phyloP scores from a whole-genome alignment of 2,797 vertebrate species.

The Emys orbicularis region DNA sequence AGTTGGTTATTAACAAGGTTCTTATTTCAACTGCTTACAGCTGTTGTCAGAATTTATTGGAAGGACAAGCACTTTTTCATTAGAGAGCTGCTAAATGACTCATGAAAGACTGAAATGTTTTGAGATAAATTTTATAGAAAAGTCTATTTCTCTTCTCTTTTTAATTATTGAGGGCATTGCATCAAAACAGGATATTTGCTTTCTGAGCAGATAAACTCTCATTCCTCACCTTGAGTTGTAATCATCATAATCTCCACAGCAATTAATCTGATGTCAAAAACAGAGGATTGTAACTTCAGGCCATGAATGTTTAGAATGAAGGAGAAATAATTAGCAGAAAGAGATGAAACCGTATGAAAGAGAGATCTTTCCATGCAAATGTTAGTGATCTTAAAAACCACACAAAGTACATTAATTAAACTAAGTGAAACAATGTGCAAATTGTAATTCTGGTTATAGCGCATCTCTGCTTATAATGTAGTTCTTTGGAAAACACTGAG shows the following conservation, averaged over 20 bases:
- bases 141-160: background rate
- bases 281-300: background rate
- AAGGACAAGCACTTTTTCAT: background rate
- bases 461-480: background rate
- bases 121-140: accelerated
- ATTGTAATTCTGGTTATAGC: background rate
- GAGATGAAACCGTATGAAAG: background rate
- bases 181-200: background rate
- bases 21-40: background rate
- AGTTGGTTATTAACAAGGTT: background rate
- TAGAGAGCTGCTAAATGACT: background rate
- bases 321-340: background rate
- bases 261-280: background rate
- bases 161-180: background rate
- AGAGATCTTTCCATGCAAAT: background rate
- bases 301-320: background rate
- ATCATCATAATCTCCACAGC: background rate
- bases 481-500: background rate
- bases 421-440: background rate
- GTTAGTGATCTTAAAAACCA: background rate
- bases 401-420: background rate
- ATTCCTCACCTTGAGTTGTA: background rate
- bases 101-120: accelerated
- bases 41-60: background rate
- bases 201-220: background rate